Evolutionary conservation across 1,140 invertebrate species (phyloP).

Genomic region (Centruroides sculpturatus): DNA sequence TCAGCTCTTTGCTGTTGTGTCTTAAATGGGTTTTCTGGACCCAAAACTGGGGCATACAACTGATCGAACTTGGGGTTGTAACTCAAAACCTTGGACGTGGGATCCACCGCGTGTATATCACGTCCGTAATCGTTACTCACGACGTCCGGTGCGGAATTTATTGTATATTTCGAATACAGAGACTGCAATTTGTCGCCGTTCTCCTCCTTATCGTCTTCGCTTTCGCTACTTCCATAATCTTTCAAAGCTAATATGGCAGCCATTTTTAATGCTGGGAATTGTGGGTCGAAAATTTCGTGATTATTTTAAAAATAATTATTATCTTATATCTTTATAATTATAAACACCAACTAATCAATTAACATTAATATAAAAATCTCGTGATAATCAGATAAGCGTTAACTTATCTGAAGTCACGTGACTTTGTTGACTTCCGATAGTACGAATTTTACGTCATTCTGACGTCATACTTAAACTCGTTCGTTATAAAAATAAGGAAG

Average conservation of each 20-base stretch:
- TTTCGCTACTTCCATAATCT: conserved; percentile 9
- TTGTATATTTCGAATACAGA: neutral
- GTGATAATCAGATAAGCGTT: no score
- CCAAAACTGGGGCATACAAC: conserved; percentile 77
- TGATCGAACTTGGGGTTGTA: conserved; percentile 94
- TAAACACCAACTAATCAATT: no score
- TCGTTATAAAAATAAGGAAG: no score
- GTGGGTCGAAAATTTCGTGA: no score
- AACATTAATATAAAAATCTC: no score
- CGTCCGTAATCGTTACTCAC: conserved; percentile 37
- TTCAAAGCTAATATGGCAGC: conserved; percentile 5
- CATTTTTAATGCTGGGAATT: neutral
- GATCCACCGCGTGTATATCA: conserved; percentile 43
- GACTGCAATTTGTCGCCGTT: neutral
- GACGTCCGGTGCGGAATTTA: conserved; percentile 59
- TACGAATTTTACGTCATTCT: no score
- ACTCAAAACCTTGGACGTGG: conserved; percentile 57
- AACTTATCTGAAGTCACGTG: no score
- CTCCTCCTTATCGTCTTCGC: neutral
- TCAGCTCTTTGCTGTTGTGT: conserved; percentile 70
- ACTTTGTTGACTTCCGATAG: no score
- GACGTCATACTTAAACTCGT: no score
- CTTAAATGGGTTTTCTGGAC: conserved; percentile 80
- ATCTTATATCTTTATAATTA: no score
- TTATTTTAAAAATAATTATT: no score